Percentiles rank a stretch among this genome's conserved stretches.
phyloP scores from a whole-genome alignment of 2,888 invertebrate species.

The Zelleria hepariella region DNA sequence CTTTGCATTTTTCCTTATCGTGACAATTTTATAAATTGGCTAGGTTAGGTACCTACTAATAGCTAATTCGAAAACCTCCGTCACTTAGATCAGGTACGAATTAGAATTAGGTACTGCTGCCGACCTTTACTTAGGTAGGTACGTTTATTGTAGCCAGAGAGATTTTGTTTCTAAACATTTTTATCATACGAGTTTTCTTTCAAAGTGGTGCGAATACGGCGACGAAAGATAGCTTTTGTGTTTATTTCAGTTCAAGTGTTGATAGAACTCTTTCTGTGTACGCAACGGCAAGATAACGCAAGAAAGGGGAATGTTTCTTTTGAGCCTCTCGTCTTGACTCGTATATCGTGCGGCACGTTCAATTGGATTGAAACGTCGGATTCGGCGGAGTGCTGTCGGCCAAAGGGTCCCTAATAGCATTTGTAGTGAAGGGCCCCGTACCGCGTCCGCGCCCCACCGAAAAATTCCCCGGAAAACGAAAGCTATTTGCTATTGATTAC shows the following conservation, averaged over 20 bases:
- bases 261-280: slow-evolving; percentile 12
- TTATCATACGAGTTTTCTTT: too few relatives aligned
- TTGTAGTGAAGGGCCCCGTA: slow-evolving; percentile 36
- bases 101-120: too few relatives aligned
- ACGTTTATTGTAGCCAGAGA: too few relatives aligned
- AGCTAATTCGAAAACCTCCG: not conserved
- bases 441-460: slow-evolving; percentile 23
- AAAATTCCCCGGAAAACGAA: slow-evolving; percentile 42
- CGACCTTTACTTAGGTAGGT: too few relatives aligned
- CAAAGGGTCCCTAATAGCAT: slow-evolving; percentile 55
- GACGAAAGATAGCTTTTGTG: not conserved
- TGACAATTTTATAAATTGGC: not conserved
- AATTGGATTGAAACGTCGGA: slow-evolving; percentile 56
- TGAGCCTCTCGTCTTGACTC: slow-evolving; percentile 30
- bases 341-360: slow-evolving; percentile 31
- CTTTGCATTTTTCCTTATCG: not conserved
- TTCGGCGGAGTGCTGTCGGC: slow-evolving; percentile 32
- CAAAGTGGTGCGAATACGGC: too few relatives aligned
- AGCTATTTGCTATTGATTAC: slow-evolving; percentile 51
- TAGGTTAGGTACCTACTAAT: not conserved
- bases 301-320: slow-evolving; percentile 36
- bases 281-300: slow-evolving; percentile 10
- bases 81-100: too few relatives aligned
- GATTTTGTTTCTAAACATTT: too few relatives aligned
- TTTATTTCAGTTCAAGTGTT: slow-evolving; percentile 2